These are phyloP conservation scores for Athripsodes cinereus DNA, from an alignment of 2,888 invertebrate genomes.

Conservation along the genomic window DNA sequence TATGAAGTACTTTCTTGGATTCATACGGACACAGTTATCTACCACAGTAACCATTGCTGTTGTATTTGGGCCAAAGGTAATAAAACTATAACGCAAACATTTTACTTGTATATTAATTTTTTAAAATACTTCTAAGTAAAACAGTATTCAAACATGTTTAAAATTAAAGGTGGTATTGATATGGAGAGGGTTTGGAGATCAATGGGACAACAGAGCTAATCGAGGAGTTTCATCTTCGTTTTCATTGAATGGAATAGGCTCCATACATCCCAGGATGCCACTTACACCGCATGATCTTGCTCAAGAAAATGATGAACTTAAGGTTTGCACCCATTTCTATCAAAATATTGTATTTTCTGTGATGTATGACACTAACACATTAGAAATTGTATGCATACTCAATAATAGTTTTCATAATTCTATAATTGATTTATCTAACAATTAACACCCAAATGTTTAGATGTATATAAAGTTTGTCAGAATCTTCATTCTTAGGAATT, in stretches of 20 bases:
- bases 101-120: not conserved
- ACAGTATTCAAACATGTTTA: too few species aligned
- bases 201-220: constrained; percentile 83
- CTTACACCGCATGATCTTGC: constrained; percentile 81
- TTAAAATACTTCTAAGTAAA: not conserved
- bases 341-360: too few species aligned
- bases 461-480: too few species aligned
- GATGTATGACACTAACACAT: too few species aligned
- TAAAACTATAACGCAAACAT: not conserved
- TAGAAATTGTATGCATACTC: too few species aligned
- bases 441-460: too few species aligned
- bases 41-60: constrained; percentile 81
- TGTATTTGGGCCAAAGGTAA: constrained; percentile 81
- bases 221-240: constrained; percentile 80
- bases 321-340: constrained; percentile 60
- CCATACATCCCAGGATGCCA: constrained; percentile 50
- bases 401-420: too few species aligned
- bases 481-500: too few species aligned
- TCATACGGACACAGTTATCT: constrained; percentile 85
- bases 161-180: constrained; percentile 69
- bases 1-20: constrained; percentile 86
- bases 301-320: constrained; percentile 87
- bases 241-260: constrained; percentile 78
- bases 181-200: constrained; percentile 79
- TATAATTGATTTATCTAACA: too few species aligned